Conservation (phyloP, 2,888 invertebrate genomes). For the Parnassius mnemosyne region DNA sequence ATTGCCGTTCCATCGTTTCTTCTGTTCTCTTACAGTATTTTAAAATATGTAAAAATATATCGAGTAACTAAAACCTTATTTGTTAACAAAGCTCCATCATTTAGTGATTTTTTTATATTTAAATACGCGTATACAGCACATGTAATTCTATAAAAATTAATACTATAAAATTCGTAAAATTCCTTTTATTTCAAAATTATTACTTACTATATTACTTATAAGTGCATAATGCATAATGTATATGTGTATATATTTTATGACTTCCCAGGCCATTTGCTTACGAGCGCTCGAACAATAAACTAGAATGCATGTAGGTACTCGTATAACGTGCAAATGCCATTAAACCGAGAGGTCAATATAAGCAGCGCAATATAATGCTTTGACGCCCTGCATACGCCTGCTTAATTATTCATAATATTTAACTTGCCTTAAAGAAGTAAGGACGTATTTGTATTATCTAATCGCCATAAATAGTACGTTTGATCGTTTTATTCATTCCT, state of each 20-base stretch:
- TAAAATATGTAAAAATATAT: too few species aligned
- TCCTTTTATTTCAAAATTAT: too few species aligned
- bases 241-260: slow-evolving; percentile 7
- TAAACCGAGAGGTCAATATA: slow-evolving; percentile 14
- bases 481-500: too few species aligned
- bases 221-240: not conserved
- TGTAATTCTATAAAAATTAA: too few species aligned
- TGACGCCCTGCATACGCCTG: slow-evolving; percentile 4
- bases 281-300: slow-evolving; percentile 16
- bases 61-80: too few species aligned
- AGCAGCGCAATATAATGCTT: slow-evolving; percentile 2
- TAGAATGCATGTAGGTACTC: slow-evolving; percentile 4
- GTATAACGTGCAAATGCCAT: slow-evolving; percentile 18
- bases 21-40: too few species aligned
- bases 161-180: too few species aligned
- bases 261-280: slow-evolving; percentile 12
- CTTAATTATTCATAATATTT: not conserved
- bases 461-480: not conserved
- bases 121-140: too few species aligned
- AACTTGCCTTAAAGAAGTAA: not conserved
- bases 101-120: too few species aligned
- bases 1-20: too few species aligned
- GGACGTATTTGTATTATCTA: not conserved
- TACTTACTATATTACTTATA: not conserved
- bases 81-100: too few species aligned